These are phyloP conservation scores for Drosophila melanica DNA, from an alignment of 1,140 invertebrate species.

Conservation along the genomic window DNA sequence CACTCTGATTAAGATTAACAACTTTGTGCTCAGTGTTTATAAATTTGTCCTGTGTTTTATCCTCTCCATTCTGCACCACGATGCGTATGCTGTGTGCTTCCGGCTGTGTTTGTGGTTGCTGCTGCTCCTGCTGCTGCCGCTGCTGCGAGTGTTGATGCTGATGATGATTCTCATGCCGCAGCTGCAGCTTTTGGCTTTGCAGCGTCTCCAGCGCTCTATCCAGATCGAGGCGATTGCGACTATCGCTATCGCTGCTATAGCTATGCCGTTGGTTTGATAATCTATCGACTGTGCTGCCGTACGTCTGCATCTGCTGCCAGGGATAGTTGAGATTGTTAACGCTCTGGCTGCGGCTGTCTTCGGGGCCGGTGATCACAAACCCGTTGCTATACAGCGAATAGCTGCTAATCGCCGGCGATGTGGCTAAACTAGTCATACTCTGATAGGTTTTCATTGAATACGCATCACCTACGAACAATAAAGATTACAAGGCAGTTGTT, in stretches of 20 bases:
- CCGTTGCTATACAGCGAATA: slow-evolving; percentile 83
- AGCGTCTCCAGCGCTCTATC: slow-evolving; percentile 64
- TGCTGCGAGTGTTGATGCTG: background rate
- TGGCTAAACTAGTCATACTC: slow-evolving; percentile 84
- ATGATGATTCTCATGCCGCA: slow-evolving; percentile 54
- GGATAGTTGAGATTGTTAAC: slow-evolving; percentile 68
- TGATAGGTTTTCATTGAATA: slow-evolving; percentile 84
- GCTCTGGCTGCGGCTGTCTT: slow-evolving; percentile 71
- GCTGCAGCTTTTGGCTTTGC: slow-evolving; percentile 54
- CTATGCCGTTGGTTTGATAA: slow-evolving; percentile 51
- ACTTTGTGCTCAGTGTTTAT: slow-evolving; percentile 18
- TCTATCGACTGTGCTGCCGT: slow-evolving; percentile 11
- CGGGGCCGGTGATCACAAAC: slow-evolving; percentile 71
- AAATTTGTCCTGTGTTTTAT: slow-evolving; percentile 15
- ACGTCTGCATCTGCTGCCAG: slow-evolving; percentile 50
- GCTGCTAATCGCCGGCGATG: slow-evolving; percentile 81
- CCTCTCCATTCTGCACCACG: slow-evolving; percentile 50
- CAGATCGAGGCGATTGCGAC: slow-evolving; percentile 71
- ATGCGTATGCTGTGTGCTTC: slow-evolving; percentile 42
- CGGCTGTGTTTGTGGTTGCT: background rate
- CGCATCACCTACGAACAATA: slow-evolving; percentile 81
- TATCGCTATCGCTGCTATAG: slow-evolving; percentile 70
- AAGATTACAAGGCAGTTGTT: slow-evolving; percentile 56
- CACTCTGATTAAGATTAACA: slow-evolving; percentile 1
- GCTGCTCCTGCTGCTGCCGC: background rate